These are phyloP conservation scores for Homarus gammarus DNA, from an alignment of 2,888 invertebrate species.

Conservation along the genomic window DNA sequence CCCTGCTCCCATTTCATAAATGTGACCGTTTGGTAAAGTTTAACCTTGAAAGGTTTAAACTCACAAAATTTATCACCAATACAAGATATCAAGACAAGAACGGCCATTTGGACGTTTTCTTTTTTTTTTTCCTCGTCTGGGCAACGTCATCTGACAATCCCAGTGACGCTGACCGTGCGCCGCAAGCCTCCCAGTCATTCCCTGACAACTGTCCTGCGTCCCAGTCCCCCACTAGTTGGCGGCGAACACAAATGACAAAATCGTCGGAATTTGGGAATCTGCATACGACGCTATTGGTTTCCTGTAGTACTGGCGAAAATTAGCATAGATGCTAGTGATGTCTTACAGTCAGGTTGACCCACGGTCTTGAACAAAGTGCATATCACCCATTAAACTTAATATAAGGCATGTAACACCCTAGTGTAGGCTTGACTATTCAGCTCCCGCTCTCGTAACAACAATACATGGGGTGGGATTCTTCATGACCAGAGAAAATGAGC, in stretches of 20 bases:
- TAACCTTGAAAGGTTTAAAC: no score
- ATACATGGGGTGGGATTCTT: slow-evolving; percentile 48
- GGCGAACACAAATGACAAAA: background rate
- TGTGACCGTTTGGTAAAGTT: no score
- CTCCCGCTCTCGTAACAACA: slow-evolving; percentile 56
- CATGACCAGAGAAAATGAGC: slow-evolving; percentile 14
- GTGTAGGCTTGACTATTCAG: slow-evolving; percentile 64
- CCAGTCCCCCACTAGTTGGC: background rate
- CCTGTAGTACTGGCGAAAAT: background rate
- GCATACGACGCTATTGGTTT: background rate
- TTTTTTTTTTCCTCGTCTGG: slow-evolving; percentile 9
- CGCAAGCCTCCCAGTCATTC: background rate
- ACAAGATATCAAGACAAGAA: no score
- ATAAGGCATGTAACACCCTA: slow-evolving; percentile 71
- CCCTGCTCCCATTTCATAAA: no score
- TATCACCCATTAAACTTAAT: slow-evolving; percentile 41
- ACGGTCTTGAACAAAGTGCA: slow-evolving; percentile 29
- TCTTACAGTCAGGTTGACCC: background rate
- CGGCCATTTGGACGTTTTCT: no score
- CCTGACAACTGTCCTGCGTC: background rate
- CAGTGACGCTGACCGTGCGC: slow-evolving; percentile 28
- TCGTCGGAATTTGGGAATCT: background rate
- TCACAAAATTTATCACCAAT: no score
- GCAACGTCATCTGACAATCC: slow-evolving; percentile 37
- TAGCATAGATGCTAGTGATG: background rate